These are phyloP conservation scores for Redunca redunca DNA, from an alignment of 2,113 vertebrate species.

Conservation along the genomic window DNA sequence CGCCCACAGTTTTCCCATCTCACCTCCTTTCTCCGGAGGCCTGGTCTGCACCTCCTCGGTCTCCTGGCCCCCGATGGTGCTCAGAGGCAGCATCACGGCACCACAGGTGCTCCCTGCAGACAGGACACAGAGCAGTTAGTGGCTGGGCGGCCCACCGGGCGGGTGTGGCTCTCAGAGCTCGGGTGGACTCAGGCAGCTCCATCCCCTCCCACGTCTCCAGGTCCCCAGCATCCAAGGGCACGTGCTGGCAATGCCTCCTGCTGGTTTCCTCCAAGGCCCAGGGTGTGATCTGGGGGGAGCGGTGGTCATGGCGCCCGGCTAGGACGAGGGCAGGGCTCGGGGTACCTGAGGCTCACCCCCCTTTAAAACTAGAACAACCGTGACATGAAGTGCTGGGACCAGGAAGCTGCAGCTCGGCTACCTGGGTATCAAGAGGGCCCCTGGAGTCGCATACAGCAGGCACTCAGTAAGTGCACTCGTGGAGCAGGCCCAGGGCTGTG, in stretches of 20 bases:
- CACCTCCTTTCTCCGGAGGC: neutral
- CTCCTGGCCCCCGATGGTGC: neutral
- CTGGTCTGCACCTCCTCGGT: neutral
- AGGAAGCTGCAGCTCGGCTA: too few relatives aligned
- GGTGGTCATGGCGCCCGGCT: rapidly evolving
- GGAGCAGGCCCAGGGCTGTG: neutral
- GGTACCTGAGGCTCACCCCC: neutral
- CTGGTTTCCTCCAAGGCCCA: neutral
- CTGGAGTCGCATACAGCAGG: neutral
- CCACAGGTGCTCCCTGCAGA: neutral
- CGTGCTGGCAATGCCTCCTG: neutral
- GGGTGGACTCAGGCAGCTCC: neutral
- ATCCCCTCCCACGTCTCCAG: neutral
- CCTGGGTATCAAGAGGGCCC: too few relatives aligned
- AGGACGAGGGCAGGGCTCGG: neutral
- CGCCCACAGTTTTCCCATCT: neutral
- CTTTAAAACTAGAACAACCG: too few relatives aligned
- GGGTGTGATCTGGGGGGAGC: rapidly evolving
- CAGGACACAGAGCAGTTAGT: neutral
- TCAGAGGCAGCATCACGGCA: neutral
- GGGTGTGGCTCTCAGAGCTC: rapidly evolving
- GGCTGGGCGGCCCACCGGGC: rapidly evolving
- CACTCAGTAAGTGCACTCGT: neutral
- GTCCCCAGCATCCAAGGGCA: neutral
- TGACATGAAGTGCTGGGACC: too few relatives aligned